Conservation (phyloP, 2,888 invertebrate species). For the Cryptocheilus praepositus region DNA sequence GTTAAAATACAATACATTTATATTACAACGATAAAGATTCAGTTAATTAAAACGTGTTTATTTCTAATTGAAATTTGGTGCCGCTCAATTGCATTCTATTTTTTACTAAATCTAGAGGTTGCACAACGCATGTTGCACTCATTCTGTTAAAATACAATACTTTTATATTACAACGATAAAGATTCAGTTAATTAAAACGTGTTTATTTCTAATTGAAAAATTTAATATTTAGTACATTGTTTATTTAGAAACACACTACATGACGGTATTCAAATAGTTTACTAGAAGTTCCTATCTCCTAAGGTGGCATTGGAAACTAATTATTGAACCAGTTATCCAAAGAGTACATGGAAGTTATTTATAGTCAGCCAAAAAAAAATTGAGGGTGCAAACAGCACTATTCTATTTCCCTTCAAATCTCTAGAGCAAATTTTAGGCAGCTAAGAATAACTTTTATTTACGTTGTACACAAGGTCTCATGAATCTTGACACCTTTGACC, state of each 20-base stretch:
- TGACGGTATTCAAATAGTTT: not conserved
- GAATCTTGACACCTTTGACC: slow-evolving; percentile 32
- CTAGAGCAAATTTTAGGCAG: not conserved
- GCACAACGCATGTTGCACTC: slow-evolving; percentile 96
- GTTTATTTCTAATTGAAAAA: not conserved
- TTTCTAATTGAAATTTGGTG: too few relatives aligned
- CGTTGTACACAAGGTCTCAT: not conserved
- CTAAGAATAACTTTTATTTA: slow-evolving; percentile 10
- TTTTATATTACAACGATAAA: not conserved
- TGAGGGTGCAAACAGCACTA: not conserved
- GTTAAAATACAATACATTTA: slow-evolving; percentile 10
- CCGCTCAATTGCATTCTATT: slow-evolving; percentile 98
- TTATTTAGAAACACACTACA: not conserved
- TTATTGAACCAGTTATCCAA: not conserved
- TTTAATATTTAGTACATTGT: not conserved
- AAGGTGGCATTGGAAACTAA: not conserved
- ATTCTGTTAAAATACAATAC: slow-evolving; percentile 79
- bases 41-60: too few relatives aligned
- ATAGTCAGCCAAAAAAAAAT: not conserved
- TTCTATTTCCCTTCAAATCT: not conserved
- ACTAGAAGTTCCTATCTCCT: not conserved
- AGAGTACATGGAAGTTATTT: not conserved
- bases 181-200: not conserved
- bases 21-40: not conserved
- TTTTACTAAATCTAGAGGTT: slow-evolving; percentile 97